Percentiles rank a stretch among this genome's conserved stretches.
These are phyloP conservation scores for Nasonovia ribisnigri DNA, from an alignment of 2,888 invertebrate genomes.

Conservation along the genomic window DNA sequence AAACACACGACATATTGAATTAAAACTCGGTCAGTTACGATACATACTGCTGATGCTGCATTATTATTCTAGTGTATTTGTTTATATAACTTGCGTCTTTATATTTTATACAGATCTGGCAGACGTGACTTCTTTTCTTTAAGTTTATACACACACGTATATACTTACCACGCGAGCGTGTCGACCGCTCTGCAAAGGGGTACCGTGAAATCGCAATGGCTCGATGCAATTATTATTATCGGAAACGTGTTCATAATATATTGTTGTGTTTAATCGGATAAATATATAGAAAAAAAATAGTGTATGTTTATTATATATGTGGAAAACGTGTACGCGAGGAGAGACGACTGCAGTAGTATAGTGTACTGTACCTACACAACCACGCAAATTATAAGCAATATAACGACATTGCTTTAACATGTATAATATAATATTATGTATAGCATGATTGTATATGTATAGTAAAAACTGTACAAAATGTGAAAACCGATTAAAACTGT, in stretches of 20 bases:
- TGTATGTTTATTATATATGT: neutral
- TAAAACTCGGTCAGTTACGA: neutral
- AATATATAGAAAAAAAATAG: neutral
- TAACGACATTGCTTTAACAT: neutral
- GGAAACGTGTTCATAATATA: constrained; percentile 22
- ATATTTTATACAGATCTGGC: neutral
- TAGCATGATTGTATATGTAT: neutral
- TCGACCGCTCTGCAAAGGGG: neutral
- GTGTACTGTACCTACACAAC: neutral
- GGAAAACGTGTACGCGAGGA: neutral
- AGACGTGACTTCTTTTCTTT: constrained; percentile 15
- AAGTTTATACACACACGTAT: neutral
- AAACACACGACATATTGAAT: neutral
- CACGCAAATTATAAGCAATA: neutral
- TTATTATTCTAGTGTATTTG: neutral
- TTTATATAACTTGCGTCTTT: neutral
- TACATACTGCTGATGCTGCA: neutral
- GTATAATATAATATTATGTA: neutral
- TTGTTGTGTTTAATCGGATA: constrained; percentile 14
- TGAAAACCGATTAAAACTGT: neutral
- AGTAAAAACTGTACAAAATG: neutral
- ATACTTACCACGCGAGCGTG: neutral
- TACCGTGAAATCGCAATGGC: neutral
- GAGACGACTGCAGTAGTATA: neutral
- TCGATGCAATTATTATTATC: constrained; percentile 17